Evolutionary conservation across 2,888 invertebrate species (phyloP), one percentile per base, ranked within the genome.

Genomic region (Lapara coniferarum): DNA sequence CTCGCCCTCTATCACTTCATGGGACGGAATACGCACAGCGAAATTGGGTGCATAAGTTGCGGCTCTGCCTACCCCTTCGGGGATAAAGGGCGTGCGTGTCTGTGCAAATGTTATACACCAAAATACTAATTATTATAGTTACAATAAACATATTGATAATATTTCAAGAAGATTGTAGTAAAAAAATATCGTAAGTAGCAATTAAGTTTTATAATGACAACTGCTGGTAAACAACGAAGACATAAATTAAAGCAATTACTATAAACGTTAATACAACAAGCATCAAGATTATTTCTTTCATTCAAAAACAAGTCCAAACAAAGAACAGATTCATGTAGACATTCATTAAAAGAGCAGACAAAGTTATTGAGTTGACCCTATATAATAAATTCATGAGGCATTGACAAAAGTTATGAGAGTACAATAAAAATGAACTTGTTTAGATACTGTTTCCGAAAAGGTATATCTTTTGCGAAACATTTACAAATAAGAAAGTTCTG

Each of bases 401-500:
- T 12, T 10, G 16, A 59, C 25, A 19, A 59, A 59, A 59, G 46
- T 16, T 53, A 46, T 16, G n/a, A 44, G 10, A 46, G 44, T 25
- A 25, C 16, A 19, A 59, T n/a, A 58, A 46, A 63, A 63, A 63
- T 49, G 12, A 46, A 19, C 12, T 44, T 16, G 16, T 59, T 63
- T 19, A 49, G 7, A 49, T 19, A 19, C 16, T 46, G 12, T 63
- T 63, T 46, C 19, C 13, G 19, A 63, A 13, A 16, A 6, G 19
- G 46, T 49, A 49, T 12, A 46, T 49, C 19, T 63, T 63, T 63
- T 46, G 46, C 49, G 3, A 46, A 8, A 46, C 19, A 49, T 46
- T 46, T 49, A 46, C 46, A 46, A 59, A 37, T 57, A 63, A 49
- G 63, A 63, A 63, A 63, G 63, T 63, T 63, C 19, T 16, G 12